These are phyloP conservation scores for Papilio polyxenes DNA, from an alignment of 1,140 invertebrate species.

Conservation along the genomic window DNA sequence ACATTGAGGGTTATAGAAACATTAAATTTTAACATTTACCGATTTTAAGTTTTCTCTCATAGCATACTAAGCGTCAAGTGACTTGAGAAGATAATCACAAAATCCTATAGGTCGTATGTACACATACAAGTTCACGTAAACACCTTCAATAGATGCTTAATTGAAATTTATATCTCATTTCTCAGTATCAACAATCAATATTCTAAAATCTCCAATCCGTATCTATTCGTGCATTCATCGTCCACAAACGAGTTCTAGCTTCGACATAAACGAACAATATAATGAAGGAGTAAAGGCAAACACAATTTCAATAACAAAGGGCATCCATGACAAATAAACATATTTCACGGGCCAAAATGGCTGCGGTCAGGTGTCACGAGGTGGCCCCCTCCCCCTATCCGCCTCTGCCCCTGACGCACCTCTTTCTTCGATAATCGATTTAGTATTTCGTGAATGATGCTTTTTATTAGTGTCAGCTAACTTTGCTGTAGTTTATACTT, in stretches of 20 bases:
- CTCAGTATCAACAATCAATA: conserved; percentile 80
- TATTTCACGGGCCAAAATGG: conserved; percentile 80
- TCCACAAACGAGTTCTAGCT: conserved; percentile 74
- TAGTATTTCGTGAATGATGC: conserved; percentile 66
- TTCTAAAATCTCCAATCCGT: conserved; percentile 76
- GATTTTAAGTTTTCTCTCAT: background rate
- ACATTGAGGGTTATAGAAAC: background rate
- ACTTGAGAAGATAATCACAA: conserved; percentile 70
- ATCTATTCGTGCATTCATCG: conserved; percentile 74
- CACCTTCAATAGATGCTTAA: conserved; percentile 74
- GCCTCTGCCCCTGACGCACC: conserved; percentile 53
- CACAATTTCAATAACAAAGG: conserved; percentile 81
- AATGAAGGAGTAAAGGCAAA: conserved; percentile 79
- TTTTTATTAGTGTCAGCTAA: conserved; percentile 59
- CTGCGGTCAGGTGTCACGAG: conserved; percentile 78
- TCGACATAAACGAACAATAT: conserved; percentile 79
- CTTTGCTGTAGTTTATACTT: conserved; percentile 7
- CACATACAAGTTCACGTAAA: conserved; percentile 51
- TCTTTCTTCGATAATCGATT: conserved; percentile 76
- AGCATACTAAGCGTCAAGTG: background rate
- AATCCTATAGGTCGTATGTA: conserved; percentile 55
- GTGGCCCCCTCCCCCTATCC: conserved; percentile 51
- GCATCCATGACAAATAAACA: conserved; percentile 80
- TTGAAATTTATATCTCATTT: conserved; percentile 80
- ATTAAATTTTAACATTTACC: background rate